Evolutionary conservation across 1,140 invertebrate genomes (phyloP).

Genomic region (Anastatus disparis): DNA sequence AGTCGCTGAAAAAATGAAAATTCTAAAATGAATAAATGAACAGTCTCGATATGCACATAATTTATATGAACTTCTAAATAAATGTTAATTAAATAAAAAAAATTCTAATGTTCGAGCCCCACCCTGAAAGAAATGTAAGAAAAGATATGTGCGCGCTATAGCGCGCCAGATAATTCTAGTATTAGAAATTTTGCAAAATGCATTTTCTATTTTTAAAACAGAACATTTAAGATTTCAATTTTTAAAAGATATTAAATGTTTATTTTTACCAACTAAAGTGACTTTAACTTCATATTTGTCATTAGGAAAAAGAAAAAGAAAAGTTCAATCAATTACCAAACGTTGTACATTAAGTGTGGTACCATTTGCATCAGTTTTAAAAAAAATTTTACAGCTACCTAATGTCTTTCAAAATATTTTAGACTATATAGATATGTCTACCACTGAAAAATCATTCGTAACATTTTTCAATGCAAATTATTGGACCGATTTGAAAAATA

Average conservation of each 20-base stretch:
- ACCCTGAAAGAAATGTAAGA: too few species aligned
- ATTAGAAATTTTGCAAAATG: not conserved
- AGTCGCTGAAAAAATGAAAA: too few species aligned
- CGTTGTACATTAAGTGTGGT: not conserved
- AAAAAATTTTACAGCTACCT: slow-evolving; percentile 37
- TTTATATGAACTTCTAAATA: too few species aligned
- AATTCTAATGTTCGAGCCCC: too few species aligned
- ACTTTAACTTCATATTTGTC: not conserved
- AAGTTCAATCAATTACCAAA: not conserved
- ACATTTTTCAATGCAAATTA: slow-evolving; percentile 23
- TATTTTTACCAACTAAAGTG: not conserved
- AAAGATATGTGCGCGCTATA: too few species aligned
- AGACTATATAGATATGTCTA: slow-evolving; percentile 6
- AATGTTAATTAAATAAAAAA: too few species aligned
- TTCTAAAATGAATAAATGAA: too few species aligned
- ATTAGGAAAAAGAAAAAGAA: not conserved
- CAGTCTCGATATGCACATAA: too few species aligned
- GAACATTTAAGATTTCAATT: not conserved
- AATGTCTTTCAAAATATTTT: slow-evolving; percentile 19
- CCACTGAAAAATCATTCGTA: not conserved
- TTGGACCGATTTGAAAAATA: slow-evolving; percentile 11
- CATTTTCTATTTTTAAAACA: not conserved
- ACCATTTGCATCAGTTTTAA: slow-evolving; percentile 25
- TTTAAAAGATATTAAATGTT: not conserved
- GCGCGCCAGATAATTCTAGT: too few species aligned